Percentiles rank a stretch among this genome's conserved stretches.
These are phyloP conservation scores for Microcebus ravelobensis DNA, from an alignment of 2,113 vertebrate genomes.

Conservation along the genomic window DNA sequence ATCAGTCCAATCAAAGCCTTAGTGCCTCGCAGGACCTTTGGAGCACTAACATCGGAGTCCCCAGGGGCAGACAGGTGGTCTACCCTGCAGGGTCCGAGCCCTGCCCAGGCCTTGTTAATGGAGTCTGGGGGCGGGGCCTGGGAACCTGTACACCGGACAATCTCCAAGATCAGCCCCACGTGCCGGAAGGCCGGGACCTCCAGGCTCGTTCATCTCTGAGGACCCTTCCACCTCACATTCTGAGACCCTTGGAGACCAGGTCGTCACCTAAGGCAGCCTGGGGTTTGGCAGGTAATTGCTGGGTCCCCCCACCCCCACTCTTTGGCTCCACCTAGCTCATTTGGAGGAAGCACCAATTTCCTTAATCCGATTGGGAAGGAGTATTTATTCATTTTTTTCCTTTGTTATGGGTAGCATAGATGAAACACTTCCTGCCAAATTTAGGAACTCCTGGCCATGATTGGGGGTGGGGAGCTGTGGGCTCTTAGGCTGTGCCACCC, in stretches of 20 bases:
- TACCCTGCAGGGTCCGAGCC: not conserved
- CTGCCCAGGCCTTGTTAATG: not conserved
- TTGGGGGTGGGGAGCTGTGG: too few species aligned
- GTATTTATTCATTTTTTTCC: not conserved
- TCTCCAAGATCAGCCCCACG: not conserved
- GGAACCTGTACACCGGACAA: fast-evolving
- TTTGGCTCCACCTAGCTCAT: not conserved
- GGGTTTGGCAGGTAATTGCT: not conserved
- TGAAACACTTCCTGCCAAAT: not conserved
- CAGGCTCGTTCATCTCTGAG: not conserved
- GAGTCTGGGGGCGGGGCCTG: not conserved
- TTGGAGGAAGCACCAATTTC: not conserved
- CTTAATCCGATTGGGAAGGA: not conserved
- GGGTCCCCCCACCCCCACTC: too few species aligned
- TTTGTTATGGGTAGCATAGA: too few species aligned
- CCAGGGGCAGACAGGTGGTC: not conserved
- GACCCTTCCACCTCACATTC: not conserved
- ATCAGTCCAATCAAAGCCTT: not conserved
- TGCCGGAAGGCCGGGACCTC: not conserved
- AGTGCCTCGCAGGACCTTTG: not conserved
- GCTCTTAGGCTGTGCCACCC: not conserved
- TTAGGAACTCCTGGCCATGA: not conserved
- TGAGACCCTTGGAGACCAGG: not conserved
- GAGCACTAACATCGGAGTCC: not conserved
- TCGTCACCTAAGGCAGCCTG: not conserved